Base-by-base conservation (phyloP, 2,113 vertebrate genomes). In the Ramphastos sulfuratus region DNA sequence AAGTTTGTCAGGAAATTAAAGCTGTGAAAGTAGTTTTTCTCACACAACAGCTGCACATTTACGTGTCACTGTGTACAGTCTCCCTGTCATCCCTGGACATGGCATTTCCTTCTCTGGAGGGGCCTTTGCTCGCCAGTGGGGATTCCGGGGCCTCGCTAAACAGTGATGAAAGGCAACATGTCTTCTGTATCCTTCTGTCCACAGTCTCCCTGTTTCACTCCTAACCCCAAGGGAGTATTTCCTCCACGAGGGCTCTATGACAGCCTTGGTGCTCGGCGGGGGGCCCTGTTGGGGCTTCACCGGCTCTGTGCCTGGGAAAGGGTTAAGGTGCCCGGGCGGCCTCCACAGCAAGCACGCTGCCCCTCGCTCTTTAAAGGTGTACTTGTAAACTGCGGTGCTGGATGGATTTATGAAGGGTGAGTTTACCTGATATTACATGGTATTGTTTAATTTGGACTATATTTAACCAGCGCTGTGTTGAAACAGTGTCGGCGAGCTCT, bases 401-500 rank as follows among this genome's bases (percentile, higher is more conserved):
- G 94, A 83, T 82, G 87, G 90, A 77, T 86, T 89, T 92, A 79
- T 65, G n/a, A 92, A 94, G 97, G 95, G 93, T 25, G 74, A 85
- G 79, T 96, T 97, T 97, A 98, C 97, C 97, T 98, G 97, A 81
- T 96, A 92, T 73, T 95, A 65, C 95, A 77, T 10, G 50, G 93
- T 87, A 96, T 97, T 97, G 97, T 98, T 97, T 96, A 92, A 95
- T 91, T 97, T 93, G 93, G 94, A 95, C 97, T 97, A 96, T 97
- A 96, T 97, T 96, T 97, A 97, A 98, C 97, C 87, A 96, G 97
- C 96, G 95, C 98, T 97, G 97, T 98, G 97, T 97, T 98, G 97
- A 97, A 98, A 98, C 96, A 96, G 94, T 93, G 96, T 97, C 98
- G 97, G 98, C 97, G 96, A 97, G 95, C 93, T 97, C 97, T 98